Evolutionary conservation across 2,113 vertebrate genomes (phyloP).

Genomic region (Glaucomys volans): DNA sequence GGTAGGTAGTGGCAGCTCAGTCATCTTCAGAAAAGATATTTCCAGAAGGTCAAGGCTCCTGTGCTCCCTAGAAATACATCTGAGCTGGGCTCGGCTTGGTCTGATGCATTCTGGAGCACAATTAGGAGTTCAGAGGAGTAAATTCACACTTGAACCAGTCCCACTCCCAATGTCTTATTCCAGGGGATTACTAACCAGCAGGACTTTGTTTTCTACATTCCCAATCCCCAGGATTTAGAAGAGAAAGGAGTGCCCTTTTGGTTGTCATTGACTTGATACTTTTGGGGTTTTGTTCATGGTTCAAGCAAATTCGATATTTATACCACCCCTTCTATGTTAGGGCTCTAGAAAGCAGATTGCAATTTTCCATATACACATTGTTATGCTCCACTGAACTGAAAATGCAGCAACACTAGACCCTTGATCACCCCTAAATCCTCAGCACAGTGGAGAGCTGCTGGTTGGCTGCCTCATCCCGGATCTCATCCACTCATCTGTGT

Average conservation of each 20-base stretch:
- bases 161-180: neutral
- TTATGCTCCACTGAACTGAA: neutral
- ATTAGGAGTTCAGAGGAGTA: neutral
- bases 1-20: neutral
- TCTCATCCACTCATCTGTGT: neutral
- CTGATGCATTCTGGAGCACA: too few relatives aligned
- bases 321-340: neutral
- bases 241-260: neutral
- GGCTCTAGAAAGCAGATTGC: neutral
- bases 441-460: neutral
- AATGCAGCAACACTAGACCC: neutral
- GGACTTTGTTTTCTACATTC: neutral
- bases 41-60: neutral
- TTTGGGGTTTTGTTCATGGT: neutral
- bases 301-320: neutral
- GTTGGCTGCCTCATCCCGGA: neutral
- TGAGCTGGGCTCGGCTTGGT: neutral
- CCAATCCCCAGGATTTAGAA: neutral
- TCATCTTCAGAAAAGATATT: constrained; percentile 54
- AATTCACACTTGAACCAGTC: neutral
- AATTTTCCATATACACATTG: neutral
- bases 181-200: too few relatives aligned
- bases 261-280: neutral
- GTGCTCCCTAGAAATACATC: neutral
- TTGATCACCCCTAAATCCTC: neutral